Evolutionary conservation across 2,113 vertebrate species (phyloP), one percentile per base, ranked within the genome.

Genomic region (Poicephalus meyeri): DNA sequence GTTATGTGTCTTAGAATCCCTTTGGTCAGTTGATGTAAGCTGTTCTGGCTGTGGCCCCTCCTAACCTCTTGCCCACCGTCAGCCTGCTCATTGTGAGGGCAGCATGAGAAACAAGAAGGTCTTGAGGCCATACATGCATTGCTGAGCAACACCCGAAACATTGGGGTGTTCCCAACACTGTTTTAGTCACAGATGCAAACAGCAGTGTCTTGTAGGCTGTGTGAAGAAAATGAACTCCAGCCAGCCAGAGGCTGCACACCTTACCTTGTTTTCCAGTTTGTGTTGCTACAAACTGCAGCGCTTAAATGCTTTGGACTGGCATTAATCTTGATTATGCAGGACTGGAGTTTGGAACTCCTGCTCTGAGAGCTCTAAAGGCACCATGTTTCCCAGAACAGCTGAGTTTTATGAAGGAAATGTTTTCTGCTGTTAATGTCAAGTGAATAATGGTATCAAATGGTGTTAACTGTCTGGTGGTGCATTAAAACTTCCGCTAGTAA

Each of bases 211-310:
- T 55, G 11, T 37, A 69, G 63, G 29, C 47, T 88, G 49, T 26
- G 0, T 37, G 55, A 28, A 16, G 37, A 53, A 55, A 53, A 50
- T n/a, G 3, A 53, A 25, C 56, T 70, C 20, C 18, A 49, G 4
- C 33, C 53, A 65, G 58, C 7, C 60, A 52, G 50, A 56, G 60
- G 13, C 60, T 81, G 60, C 31, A 16, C 0, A 0, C 4, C 3
- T 68, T 79, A 20, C 52, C 20, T 82, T 71, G 46, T 56, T 81
- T 39, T 82, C 80, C 35, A 11, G 33, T 8, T 76, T 25, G 11
- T 0, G 0, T 47, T 68, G 66, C 53, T 81, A n/a, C 17, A 13
- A 93, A 76, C 35, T 47, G 35, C 66, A 56, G 13, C 12, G 1
- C 42, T 72, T 24, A 29, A 76, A 17, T 39, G 33, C 39, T 93